Conservation (phyloP, 1,140 invertebrate genomes). For the Pinna nobilis region DNA sequence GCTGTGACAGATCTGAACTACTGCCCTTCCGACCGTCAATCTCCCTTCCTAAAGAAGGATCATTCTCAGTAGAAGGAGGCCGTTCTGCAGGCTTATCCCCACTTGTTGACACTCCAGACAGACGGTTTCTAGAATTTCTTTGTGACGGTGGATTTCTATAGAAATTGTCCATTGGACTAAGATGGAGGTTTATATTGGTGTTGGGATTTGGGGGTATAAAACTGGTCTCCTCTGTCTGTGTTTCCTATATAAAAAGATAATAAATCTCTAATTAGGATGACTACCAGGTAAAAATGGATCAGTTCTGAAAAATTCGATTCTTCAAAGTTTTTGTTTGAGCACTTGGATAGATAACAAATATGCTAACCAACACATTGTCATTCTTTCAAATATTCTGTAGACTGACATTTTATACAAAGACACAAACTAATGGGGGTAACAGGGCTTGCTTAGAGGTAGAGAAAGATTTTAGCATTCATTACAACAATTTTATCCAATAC, state of each 20-base stretch:
- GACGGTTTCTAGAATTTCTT: constrained; percentile 27
- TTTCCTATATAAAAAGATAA: constrained; percentile 42
- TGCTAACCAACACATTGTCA: neutral
- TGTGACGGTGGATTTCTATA: constrained; percentile 1
- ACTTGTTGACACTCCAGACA: constrained; percentile 32
- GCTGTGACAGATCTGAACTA: too few relatives aligned
- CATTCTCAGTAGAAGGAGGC: neutral
- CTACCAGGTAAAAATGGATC: too few relatives aligned
- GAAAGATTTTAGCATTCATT: too few relatives aligned
- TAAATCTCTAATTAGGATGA: neutral
- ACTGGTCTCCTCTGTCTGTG: constrained; percentile 51
- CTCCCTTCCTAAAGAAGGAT: neutral
- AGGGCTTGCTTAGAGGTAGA: too few relatives aligned
- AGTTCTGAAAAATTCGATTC: too few relatives aligned
- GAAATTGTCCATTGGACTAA: constrained; percentile 43
- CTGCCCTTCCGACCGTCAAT: neutral
- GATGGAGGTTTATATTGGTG: constrained; percentile 41
- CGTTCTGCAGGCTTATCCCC: neutral
- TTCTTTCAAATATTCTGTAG: neutral
- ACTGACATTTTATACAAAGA: too few relatives aligned
- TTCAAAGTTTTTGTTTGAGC: too few relatives aligned
- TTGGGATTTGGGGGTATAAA: constrained; percentile 33
- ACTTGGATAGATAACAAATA: too few relatives aligned
- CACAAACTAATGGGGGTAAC: too few relatives aligned
- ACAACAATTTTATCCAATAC: too few relatives aligned